Evolutionary conservation across 2,797 vertebrate species (phyloP).

Genomic region (Brachyrhaphis roseni): DNA sequence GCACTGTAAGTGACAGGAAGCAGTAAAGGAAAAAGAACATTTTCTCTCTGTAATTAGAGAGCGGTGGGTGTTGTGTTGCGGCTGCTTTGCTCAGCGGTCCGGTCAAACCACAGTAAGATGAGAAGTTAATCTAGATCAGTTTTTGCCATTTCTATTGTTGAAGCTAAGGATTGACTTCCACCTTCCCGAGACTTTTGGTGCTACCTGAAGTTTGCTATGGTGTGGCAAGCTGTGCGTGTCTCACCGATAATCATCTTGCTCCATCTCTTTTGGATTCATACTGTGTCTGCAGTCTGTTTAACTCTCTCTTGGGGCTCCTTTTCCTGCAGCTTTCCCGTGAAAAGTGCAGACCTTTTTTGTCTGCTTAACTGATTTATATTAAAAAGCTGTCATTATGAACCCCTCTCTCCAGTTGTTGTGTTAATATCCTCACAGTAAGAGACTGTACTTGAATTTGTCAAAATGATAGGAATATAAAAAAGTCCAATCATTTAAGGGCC

Average conservation of each 20-base stretch:
- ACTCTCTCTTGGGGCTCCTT: neutral
- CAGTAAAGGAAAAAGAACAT: constrained; percentile 7
- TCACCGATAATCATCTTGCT: neutral
- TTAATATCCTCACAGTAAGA: neutral
- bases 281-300: neutral
- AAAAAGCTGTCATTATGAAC: neutral
- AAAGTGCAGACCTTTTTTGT: neutral
- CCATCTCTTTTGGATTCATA: neutral
- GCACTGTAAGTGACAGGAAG: constrained; percentile 1
- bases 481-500: neutral
- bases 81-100: constrained; percentile 13
- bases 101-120: neutral
- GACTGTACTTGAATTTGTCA: neutral
- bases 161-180: neutral
- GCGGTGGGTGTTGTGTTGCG: neutral
- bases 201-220: neutral
- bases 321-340: neutral
- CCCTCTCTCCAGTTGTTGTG: neutral
- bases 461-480: neutral
- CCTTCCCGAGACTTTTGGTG: neutral
- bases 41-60: constrained; percentile 34
- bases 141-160: neutral
- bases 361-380: neutral
- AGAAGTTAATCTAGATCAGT: neutral
- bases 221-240: neutral